Conservation (phyloP, 1,140 invertebrate species). For the Cheumatopsyche charites region DNA sequence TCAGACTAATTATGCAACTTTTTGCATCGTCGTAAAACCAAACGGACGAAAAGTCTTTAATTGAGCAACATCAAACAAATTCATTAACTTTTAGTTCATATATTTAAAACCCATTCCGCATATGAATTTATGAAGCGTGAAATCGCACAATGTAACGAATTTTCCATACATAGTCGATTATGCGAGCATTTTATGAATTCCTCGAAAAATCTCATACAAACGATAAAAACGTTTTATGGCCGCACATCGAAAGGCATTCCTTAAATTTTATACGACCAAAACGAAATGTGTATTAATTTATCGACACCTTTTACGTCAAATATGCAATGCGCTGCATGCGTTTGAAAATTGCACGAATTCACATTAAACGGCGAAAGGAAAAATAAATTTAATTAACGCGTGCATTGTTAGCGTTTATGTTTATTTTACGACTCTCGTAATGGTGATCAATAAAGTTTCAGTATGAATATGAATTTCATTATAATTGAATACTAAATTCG, state of each 20-base stretch:
- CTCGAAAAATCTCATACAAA: neutral
- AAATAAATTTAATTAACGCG: no score
- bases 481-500: no score
- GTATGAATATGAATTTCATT: no score
- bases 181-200: constrained; percentile 11
- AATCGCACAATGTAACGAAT: constrained; percentile 1
- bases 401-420: no score
- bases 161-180: neutral
- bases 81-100: neutral
- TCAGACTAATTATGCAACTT: no score
- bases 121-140: constrained; percentile 10
- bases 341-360: neutral
- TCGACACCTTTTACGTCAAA: neutral
- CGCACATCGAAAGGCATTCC: neutral
- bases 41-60: constrained; percentile 1
- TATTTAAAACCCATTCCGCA: neutral
- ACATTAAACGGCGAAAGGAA: neutral
- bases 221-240: neutral
- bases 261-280: neutral
- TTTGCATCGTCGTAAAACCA: no score
- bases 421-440: no score
- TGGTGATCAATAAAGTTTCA: no score
- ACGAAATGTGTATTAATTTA: neutral
- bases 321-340: neutral
- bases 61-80: neutral